A percentile compares a stretch with the other conserved stretches of the same genome.
Conservation (phyloP, 2,797 vertebrate species). For the Halcyon badia region DNA sequence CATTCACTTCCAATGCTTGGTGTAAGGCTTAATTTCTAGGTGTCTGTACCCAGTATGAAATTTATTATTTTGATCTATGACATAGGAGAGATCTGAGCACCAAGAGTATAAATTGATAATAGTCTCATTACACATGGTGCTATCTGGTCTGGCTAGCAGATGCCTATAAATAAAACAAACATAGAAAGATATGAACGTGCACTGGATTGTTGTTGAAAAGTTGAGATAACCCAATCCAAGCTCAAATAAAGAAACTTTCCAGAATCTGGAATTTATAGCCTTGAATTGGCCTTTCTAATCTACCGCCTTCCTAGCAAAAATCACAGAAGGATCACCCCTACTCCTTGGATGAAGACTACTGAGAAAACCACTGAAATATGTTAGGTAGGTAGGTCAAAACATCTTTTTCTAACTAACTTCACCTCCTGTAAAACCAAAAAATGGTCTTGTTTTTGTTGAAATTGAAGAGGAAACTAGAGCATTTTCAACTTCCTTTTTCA, state of each 20-base stretch:
- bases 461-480: conserved; percentile 5
- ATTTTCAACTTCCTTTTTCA: conserved; percentile 67
- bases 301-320: background rate
- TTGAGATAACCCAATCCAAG: background rate
- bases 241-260: background rate
- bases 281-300: background rate
- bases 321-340: background rate
- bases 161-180: accelerated
- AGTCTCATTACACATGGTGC: background rate
- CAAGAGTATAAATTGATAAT: background rate
- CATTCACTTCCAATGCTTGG: background rate
- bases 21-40: background rate
- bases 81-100: background rate
- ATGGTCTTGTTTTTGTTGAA: conserved; percentile 50
- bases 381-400: background rate
- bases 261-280: background rate
- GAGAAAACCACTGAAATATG: background rate
- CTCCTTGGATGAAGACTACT: background rate
- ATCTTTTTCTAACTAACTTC: conserved; percentile 1
- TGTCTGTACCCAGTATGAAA: background rate
- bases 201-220: background rate
- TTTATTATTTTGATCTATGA: background rate
- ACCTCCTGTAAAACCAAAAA: background rate
- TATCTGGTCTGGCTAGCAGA: background rate
- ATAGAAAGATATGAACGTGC: accelerated